A percentile compares a stretch with the other conserved stretches of the same genome.
These are phyloP conservation scores for Melinaea menophilus DNA, from an alignment of 2,888 invertebrate genomes.

Conservation along the genomic window DNA sequence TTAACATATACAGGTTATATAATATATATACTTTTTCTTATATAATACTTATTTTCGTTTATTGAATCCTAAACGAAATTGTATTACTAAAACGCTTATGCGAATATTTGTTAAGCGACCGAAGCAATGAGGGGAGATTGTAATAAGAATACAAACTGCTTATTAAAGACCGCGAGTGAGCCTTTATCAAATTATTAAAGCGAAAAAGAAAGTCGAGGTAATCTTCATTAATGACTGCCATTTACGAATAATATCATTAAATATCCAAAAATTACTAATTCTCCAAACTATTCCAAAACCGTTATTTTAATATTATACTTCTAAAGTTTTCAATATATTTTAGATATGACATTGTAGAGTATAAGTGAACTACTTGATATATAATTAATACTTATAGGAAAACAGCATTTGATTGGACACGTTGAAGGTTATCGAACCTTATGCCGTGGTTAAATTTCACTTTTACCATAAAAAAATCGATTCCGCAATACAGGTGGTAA, in stretches of 20 bases:
- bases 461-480: constrained; percentile 62
- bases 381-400: constrained; percentile 10
- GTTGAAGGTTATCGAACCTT: constrained; percentile 31
- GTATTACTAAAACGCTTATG: constrained; percentile 1
- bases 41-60: neutral
- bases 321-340: neutral
- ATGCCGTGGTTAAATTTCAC: constrained; percentile 55
- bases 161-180: constrained; percentile 2
- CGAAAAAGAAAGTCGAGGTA: neutral
- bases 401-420: constrained; percentile 24
- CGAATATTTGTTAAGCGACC: constrained; percentile 4
- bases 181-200: constrained; percentile 5
- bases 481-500: constrained; percentile 51
- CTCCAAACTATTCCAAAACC: too few species aligned
- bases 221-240: neutral
- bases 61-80: neutral
- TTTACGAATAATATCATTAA: neutral
- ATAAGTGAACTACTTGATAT: too few species aligned
- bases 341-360: neutral
- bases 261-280: neutral
- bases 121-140: constrained; percentile 2
- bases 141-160: constrained; percentile 7
- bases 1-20: too few species aligned
- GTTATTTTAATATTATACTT: too few species aligned
- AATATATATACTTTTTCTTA: too few species aligned